Evolutionary conservation across 2,113 vertebrate species (phyloP).

Genomic region (Larimichthys crocea): DNA sequence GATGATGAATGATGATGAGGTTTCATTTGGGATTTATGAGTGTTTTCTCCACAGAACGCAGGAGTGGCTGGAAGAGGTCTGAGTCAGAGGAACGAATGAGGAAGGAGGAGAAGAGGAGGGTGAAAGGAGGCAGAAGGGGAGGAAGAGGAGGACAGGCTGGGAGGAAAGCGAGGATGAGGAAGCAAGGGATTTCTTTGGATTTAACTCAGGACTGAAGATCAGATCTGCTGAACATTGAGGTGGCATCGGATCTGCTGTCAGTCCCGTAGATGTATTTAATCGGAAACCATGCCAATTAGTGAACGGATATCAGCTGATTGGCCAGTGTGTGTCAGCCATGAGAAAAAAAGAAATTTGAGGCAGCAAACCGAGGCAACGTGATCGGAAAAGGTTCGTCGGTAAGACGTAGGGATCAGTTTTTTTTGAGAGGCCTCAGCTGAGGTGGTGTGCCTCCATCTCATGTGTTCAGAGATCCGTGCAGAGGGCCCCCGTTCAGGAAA

Average conservation of each 20-base stretch:
- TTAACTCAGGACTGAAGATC: neutral
- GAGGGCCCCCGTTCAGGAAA: no score
- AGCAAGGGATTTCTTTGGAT: slow-evolving; percentile 43
- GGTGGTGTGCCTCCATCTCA: no score
- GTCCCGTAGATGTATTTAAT: neutral
- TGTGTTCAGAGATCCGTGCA: no score
- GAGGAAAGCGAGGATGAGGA: slow-evolving; percentile 80
- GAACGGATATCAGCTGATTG: no score
- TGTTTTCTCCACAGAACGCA: slow-evolving; percentile 87
- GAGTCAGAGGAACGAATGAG: slow-evolving; percentile 90
- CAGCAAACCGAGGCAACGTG: no score
- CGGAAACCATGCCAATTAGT: neutral
- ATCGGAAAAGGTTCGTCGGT: no score
- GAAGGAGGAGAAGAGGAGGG: slow-evolving; percentile 75
- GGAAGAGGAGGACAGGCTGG: slow-evolving; percentile 80
- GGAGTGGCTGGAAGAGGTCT: slow-evolving; percentile 95
- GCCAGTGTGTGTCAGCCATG: neutral
- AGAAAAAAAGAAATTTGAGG: neutral
- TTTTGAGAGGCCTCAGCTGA: no score
- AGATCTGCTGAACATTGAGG: neutral
- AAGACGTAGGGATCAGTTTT: no score
- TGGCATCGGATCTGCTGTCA: neutral
- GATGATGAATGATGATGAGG: slow-evolving; percentile 22
- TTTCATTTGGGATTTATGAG: slow-evolving; percentile 45
- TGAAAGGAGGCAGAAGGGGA: slow-evolving; percentile 71